Evolutionary conservation across 2,113 vertebrate genomes (phyloP).

Genomic region (Empidonax alnorum): DNA sequence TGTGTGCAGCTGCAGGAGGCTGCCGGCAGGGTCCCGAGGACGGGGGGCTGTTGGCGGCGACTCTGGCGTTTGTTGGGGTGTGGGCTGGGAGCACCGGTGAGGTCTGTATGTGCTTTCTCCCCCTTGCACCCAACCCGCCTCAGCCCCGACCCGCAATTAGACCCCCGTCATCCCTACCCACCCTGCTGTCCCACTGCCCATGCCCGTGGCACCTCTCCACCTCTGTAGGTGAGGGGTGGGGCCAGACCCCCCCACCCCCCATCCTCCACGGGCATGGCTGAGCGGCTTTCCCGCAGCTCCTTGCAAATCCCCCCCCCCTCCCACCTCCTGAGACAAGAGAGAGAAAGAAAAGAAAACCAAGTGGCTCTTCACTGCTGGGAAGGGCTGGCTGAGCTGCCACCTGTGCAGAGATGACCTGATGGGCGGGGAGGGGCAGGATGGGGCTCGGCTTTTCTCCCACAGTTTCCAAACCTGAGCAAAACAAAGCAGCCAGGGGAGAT

Average conservation of each 20-base stretch:
- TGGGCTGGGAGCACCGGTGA: background rate
- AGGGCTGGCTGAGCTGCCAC: background rate
- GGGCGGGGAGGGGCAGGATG: background rate
- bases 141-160: background rate
- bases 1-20: rapidly evolving
- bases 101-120: slow-evolving; percentile 18
- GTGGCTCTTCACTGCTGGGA: background rate
- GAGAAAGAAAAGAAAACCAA: slow-evolving; percentile 66
- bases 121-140: slow-evolving; percentile 29
- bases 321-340: background rate
- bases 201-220: background rate
- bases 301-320: background rate
- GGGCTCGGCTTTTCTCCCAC: background rate
- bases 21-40: background rate
- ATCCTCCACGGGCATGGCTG: rapidly evolving
- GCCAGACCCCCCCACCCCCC: background rate
- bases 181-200: background rate
- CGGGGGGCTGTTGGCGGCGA: background rate
- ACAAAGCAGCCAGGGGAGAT: background rate
- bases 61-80: background rate
- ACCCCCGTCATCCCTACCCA: background rate
- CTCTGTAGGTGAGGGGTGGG: background rate
- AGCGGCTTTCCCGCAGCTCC: background rate
- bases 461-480: background rate
- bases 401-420: background rate